Conservation (phyloP, 2,797 vertebrate species). For the Syndactyla subalaris region DNA sequence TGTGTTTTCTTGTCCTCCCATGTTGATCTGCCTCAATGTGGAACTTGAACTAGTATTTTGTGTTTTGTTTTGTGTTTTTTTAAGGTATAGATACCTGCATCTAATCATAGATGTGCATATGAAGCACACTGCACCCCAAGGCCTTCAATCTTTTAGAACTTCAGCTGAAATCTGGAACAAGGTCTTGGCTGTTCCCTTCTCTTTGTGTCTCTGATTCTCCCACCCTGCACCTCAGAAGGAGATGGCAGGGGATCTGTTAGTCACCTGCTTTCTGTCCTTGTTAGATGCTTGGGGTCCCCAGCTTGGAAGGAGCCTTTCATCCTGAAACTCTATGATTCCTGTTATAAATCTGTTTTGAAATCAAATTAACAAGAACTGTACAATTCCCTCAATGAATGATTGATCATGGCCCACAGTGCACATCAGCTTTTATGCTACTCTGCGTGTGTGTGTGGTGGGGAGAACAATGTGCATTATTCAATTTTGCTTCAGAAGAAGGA, state of each 20-base stretch:
- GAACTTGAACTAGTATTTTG: background rate
- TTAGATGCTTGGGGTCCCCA: background rate
- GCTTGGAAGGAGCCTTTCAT: background rate
- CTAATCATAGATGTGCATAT: background rate
- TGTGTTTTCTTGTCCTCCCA: background rate
- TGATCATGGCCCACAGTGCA: background rate
- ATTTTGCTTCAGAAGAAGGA: background rate
- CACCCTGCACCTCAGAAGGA: background rate
- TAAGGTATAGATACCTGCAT: background rate
- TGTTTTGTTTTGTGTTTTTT: background rate
- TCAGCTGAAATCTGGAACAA: background rate
- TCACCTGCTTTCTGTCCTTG: background rate
- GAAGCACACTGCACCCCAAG: background rate
- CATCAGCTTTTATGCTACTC: background rate
- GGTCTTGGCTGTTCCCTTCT: background rate
- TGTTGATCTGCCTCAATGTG: background rate
- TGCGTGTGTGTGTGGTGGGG: background rate
- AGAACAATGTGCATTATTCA: background rate
- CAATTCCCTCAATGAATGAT: background rate
- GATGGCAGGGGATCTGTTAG: background rate
- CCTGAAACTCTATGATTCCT: background rate
- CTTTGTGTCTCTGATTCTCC: background rate
- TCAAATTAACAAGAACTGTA: background rate
- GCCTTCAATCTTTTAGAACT: background rate
- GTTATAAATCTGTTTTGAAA: background rate